Evolutionary conservation across 2,888 invertebrate species (phyloP).

Genomic region (Xanthorhoe spadicearia): DNA sequence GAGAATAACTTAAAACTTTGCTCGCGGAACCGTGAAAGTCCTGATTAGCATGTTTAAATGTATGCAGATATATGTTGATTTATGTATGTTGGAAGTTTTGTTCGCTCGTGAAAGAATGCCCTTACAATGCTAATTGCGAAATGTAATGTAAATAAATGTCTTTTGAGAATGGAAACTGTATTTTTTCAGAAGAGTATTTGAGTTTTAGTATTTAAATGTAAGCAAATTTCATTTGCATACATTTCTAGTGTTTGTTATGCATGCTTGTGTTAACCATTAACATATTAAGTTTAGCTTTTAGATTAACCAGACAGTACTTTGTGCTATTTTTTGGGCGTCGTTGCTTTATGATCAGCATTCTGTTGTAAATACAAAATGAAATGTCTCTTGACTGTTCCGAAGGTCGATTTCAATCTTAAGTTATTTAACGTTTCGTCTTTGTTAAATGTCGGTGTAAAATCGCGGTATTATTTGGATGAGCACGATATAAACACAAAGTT

Average conservation of each 20-base stretch:
- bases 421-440: too few relatives aligned
- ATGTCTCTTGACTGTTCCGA: too few relatives aligned
- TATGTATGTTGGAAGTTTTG: slow-evolving; percentile 40
- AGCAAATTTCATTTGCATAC: background rate
- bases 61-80: slow-evolving; percentile 44
- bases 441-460: too few relatives aligned
- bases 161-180: slow-evolving; percentile 1
- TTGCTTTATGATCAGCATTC: too few relatives aligned
- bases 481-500: too few relatives aligned
- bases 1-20: slow-evolving; percentile 39
- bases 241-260: background rate
- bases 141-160: slow-evolving; percentile 10
- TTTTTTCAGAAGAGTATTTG: slow-evolving; percentile 1
- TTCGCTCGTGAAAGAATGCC: slow-evolving; percentile 31
- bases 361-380: too few relatives aligned
- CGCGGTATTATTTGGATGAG: too few relatives aligned
- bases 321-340: background rate
- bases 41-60: slow-evolving; percentile 38
- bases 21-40: slow-evolving; percentile 28
- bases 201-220: background rate
- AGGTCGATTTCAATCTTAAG: too few relatives aligned
- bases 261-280: background rate
- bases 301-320: background rate
- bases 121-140: slow-evolving; percentile 26
- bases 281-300: background rate